Percentiles rank a stretch among this genome's conserved stretches.
Evolutionary conservation across 2,888 invertebrate species (phyloP).

Genomic region (Muschampia plurimacula): DNA sequence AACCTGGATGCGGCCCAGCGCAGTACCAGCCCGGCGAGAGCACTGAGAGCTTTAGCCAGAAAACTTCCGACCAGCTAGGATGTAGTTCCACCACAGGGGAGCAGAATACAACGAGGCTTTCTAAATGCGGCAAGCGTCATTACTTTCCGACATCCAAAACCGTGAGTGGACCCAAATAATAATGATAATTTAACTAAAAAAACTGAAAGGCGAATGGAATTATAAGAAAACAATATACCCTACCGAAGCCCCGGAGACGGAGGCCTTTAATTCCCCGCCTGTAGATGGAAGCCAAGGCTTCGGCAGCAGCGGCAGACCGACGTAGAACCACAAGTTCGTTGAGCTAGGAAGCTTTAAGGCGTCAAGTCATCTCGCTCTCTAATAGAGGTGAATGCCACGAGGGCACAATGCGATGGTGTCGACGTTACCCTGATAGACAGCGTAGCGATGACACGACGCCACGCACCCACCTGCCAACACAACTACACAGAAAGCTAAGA

Average conservation of each 20-base stretch:
- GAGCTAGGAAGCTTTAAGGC: slow-evolving; percentile 6
- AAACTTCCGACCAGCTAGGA: neutral
- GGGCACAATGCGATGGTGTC: neutral
- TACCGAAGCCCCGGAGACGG: slow-evolving; percentile 31
- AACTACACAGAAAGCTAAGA: neutral
- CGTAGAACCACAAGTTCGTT: slow-evolving; percentile 7
- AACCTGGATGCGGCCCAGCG: neutral
- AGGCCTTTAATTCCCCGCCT: slow-evolving; percentile 4
- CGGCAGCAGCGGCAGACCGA: slow-evolving; percentile 19
- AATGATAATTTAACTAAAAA: neutral
- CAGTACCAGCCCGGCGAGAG: slow-evolving; percentile 18
- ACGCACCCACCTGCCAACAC: neutral
- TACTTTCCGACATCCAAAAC: neutral
- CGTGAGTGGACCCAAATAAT: slow-evolving; percentile 5
- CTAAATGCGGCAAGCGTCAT: slow-evolving; percentile 19
- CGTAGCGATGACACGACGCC: neutral
- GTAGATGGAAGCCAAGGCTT: slow-evolving; percentile 16
- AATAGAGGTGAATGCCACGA: neutral
- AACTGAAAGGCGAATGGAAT: neutral
- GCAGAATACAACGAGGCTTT: slow-evolving; percentile 45
- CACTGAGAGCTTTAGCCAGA: neutral
- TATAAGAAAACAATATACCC: slow-evolving; percentile 19
- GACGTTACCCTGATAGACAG: neutral
- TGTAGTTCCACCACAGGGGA: slow-evolving; percentile 28
- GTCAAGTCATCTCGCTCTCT: neutral